phyloP scores from a whole-genome alignment of 1,140 invertebrate species.

The Rhopalosiphum maidis region DNA sequence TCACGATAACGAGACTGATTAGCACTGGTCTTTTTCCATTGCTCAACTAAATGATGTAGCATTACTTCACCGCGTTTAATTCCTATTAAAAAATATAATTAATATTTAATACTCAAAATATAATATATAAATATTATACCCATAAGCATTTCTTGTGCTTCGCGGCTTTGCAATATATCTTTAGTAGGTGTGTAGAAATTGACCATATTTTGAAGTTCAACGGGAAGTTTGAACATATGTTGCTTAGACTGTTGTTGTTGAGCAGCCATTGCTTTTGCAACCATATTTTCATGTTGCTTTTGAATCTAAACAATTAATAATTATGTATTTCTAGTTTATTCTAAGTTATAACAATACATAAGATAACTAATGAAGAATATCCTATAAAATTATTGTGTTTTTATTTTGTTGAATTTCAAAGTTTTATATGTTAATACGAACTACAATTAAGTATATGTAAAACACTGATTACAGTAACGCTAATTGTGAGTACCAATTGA shows the following conservation, averaged over 20 bases:
- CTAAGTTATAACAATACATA: no score
- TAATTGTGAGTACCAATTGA: no score
- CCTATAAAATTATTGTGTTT: no score
- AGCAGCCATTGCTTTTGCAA: conserved; percentile 50
- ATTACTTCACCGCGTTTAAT: conserved; percentile 77
- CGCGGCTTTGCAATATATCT: conserved; percentile 73
- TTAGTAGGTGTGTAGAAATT: conserved; percentile 65
- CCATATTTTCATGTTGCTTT: conserved; percentile 56
- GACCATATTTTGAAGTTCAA: conserved; percentile 67
- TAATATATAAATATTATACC: conserved; percentile 63
- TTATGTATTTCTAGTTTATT: neutral
- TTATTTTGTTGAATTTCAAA: no score
- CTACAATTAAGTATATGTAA: no score
- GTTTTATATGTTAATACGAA: no score
- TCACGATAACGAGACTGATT: conserved; percentile 76
- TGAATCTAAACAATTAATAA: conserved; percentile 37
- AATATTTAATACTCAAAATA: neutral
- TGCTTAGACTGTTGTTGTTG: conserved; percentile 50
- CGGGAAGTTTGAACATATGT: conserved; percentile 65
- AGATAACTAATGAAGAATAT: no score
- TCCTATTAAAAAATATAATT: conserved; percentile 63
- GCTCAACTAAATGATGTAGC: conserved; percentile 75
- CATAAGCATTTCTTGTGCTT: conserved; percentile 76
- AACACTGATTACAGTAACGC: no score
- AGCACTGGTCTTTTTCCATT: conserved; percentile 73